Conservation (phyloP, 1,140 invertebrate genomes). For the Lycorma delicatula region DNA sequence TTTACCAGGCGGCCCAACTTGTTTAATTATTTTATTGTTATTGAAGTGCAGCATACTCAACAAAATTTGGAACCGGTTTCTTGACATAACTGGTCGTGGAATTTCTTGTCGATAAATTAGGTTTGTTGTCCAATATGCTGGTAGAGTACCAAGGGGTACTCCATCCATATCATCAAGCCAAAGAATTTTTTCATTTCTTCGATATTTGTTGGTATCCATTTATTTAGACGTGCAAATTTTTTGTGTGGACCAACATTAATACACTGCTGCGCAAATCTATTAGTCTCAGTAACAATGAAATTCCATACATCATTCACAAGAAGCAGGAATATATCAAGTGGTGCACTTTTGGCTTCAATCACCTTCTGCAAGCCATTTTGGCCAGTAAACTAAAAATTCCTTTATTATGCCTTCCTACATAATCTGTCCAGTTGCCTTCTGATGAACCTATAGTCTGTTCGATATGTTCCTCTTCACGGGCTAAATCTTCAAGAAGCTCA, state of each 20-base stretch:
- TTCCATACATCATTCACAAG: neutral
- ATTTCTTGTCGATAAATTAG: neutral
- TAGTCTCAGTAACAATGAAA: neutral
- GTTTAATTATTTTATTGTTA: slow-evolving; percentile 23
- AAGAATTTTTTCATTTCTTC: neutral
- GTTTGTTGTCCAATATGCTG: neutral
- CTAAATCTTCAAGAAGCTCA: too few relatives aligned
- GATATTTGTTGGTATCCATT: neutral
- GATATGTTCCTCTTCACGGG: too few relatives aligned
- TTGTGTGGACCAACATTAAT: neutral
- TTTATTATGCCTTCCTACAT: too few relatives aligned
- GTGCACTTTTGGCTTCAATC: neutral
- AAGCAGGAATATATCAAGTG: neutral
- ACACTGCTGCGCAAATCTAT: neutral
- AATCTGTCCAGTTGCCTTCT: too few relatives aligned
- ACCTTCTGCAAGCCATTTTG: neutral
- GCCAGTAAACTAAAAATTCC: neutral
- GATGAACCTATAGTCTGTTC: too few relatives aligned
- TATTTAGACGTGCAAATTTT: neutral
- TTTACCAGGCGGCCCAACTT: slow-evolving; percentile 27
- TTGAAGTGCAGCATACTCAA: slow-evolving; percentile 30
- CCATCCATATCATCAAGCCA: neutral
- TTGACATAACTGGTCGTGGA: slow-evolving; percentile 24
- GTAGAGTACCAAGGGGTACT: neutral
- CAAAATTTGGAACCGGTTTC: slow-evolving; percentile 33